These are phyloP conservation scores for Danio choprae DNA, from an alignment of 2,797 vertebrate species.

Conservation along the genomic window DNA sequence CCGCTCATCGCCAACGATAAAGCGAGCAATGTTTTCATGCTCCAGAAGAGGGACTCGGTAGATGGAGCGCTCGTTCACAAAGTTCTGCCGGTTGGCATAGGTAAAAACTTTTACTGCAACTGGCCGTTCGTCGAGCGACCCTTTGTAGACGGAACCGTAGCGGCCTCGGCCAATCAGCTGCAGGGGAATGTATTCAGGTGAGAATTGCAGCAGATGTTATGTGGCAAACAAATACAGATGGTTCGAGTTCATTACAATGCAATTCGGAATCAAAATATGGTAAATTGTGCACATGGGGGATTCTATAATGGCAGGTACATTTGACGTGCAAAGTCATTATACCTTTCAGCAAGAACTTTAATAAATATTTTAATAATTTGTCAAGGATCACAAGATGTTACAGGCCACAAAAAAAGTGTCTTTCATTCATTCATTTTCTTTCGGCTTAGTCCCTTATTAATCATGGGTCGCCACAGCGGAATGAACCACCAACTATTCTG, in stretches of 20 bases:
- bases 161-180: conserved; percentile 95
- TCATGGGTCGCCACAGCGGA: too few relatives aligned
- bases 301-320: background rate
- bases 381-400: too few relatives aligned
- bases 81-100: conserved; percentile 90
- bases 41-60: conserved; percentile 92
- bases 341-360: too few relatives aligned
- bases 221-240: conserved; percentile 23
- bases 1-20: conserved; percentile 89
- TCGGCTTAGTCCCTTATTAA: too few relatives aligned
- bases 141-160: conserved; percentile 91
- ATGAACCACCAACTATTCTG: too few relatives aligned
- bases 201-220: conserved; percentile 14
- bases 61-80: conserved; percentile 89
- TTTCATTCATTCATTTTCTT: too few relatives aligned
- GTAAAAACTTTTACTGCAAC: conserved; percentile 94
- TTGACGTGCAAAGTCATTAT: too few relatives aligned
- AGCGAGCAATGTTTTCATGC: conserved; percentile 90
- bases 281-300: background rate
- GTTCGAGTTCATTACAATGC: conserved; percentile 11
- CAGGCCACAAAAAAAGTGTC: too few relatives aligned
- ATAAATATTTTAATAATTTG: too few relatives aligned
- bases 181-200: background rate
- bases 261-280: conserved; percentile 14
- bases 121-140: conserved; percentile 86